phyloP scores from a whole-genome alignment of 1,140 invertebrate species.

The Trypoxylus dichotomus region DNA sequence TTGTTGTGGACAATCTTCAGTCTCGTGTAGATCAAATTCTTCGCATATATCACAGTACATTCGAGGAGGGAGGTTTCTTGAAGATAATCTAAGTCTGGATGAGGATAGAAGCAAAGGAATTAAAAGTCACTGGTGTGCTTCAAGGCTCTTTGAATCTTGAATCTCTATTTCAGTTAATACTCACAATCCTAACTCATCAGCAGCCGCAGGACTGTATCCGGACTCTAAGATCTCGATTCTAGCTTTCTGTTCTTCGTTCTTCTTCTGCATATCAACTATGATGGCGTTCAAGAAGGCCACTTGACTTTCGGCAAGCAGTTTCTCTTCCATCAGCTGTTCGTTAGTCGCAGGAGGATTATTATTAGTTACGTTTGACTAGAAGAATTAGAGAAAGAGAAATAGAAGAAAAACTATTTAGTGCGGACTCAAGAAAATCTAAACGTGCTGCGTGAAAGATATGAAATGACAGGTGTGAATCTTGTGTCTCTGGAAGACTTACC shows the following conservation, averaged over 20 bases:
- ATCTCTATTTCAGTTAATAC: conserved; percentile 39
- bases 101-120: too few relatives aligned
- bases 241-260: conserved; percentile 81
- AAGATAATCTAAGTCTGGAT: conserved; percentile 31
- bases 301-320: conserved; percentile 70
- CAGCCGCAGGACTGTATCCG: conserved; percentile 59
- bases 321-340: conserved; percentile 63
- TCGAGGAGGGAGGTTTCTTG: conserved; percentile 66
- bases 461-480: too few relatives aligned
- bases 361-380: conserved; percentile 15
- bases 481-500: too few relatives aligned
- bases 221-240: conserved; percentile 80
- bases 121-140: too few relatives aligned
- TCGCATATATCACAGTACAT: conserved; percentile 98
- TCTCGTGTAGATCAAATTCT: conserved; percentile 93
- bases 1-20: conserved; percentile 93
- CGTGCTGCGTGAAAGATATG: too few relatives aligned
- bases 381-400: neutral
- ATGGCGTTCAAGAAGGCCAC: conserved; percentile 94
- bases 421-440: too few relatives aligned
- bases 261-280: conserved; percentile 92
- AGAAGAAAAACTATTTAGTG: neutral
- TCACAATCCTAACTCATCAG: conserved; percentile 64
- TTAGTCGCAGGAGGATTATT: conserved; percentile 34
- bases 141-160: too few relatives aligned